phyloP scores from a whole-genome alignment of 2,113 vertebrate species.

The Podilymbus podiceps region DNA sequence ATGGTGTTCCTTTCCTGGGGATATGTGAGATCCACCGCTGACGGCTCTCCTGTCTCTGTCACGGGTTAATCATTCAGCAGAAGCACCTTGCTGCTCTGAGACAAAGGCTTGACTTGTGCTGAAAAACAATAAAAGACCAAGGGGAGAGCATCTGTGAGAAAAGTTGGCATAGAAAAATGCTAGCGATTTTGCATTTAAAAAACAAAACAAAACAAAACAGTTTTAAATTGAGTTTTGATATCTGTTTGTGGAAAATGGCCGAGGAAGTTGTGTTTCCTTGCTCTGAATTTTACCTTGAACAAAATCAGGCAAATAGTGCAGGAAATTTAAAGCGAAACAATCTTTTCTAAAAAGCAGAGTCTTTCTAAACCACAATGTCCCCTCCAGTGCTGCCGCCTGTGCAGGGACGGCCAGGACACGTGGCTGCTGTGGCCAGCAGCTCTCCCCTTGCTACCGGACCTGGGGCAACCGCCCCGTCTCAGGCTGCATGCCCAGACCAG shows the following conservation, averaged over 20 bases:
- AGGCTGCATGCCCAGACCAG: fast-evolving
- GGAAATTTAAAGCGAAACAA: background rate
- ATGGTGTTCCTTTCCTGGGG: background rate
- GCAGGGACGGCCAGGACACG: fast-evolving
- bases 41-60: background rate
- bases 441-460: fast-evolving
- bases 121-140: background rate
- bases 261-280: background rate
- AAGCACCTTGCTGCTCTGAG: background rate
- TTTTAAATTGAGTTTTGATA: background rate
- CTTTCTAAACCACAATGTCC: fast-evolving
- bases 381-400: fast-evolving
- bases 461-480: fast-evolving
- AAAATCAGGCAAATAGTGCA: background rate
- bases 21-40: fast-evolving
- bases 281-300: background rate
- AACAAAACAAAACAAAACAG: too few relatives aligned
- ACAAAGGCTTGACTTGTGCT: background rate
- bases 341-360: background rate
- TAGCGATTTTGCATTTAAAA: background rate
- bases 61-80: background rate
- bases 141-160: background rate
- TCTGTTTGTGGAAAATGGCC: background rate
- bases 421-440: fast-evolving
- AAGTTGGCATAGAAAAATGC: background rate